phyloP scores from a whole-genome alignment of 1,140 invertebrate genomes.

The Drosophila tropicalis region DNA sequence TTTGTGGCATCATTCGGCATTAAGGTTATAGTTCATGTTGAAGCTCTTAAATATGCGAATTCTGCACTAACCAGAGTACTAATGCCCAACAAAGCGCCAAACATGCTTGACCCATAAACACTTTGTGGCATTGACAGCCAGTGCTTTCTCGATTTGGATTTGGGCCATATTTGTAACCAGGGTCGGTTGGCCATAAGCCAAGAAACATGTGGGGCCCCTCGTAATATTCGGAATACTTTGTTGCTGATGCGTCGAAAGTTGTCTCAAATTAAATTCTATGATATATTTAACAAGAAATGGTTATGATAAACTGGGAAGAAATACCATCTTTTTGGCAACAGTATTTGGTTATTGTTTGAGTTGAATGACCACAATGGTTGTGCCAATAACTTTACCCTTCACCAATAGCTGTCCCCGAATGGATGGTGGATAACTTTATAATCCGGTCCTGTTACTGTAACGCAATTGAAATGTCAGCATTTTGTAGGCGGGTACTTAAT shows the following conservation, averaged over 20 bases:
- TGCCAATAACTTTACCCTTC: too few relatives aligned
- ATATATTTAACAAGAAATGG: too few relatives aligned
- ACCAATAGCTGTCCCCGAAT: too few relatives aligned
- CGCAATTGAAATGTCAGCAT: conserved; percentile 70
- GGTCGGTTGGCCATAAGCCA: neutral
- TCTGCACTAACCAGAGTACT: conserved; percentile 16
- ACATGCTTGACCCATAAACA: conserved; percentile 64
- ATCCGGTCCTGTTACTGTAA: conserved; percentile 1
- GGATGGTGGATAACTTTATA: neutral
- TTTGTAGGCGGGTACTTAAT: conserved; percentile 43
- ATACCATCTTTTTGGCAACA: too few relatives aligned
- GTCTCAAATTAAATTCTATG: too few relatives aligned
- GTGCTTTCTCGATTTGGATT: conserved; percentile 20
- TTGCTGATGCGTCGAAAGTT: too few relatives aligned
- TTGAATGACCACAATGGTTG: too few relatives aligned
- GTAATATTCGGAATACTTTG: too few relatives aligned
- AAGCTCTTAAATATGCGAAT: conserved; percentile 28
- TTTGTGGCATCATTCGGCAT: conserved; percentile 23
- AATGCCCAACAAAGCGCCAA: conserved; percentile 39
- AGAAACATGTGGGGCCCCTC: neutral
- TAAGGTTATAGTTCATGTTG: conserved; percentile 64
- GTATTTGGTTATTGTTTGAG: too few relatives aligned
- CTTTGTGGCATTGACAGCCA: conserved; percentile 56
- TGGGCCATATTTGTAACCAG: neutral
- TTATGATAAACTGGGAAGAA: too few relatives aligned